Conservation (phyloP, 2,113 vertebrate species). For the Recurvirostra avosetta region DNA sequence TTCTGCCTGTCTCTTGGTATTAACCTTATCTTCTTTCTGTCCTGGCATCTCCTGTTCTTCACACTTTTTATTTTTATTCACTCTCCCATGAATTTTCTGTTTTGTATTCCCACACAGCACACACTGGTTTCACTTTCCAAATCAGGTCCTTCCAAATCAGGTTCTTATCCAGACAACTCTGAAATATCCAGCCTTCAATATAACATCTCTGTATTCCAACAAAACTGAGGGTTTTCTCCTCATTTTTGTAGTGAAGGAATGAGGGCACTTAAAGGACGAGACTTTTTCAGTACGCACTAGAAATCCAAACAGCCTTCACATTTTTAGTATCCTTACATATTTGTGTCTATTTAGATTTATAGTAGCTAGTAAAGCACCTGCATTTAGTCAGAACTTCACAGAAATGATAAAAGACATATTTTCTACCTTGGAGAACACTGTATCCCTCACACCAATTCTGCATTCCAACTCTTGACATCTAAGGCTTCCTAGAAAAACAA, state of each 20-base stretch:
- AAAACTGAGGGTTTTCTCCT: fast-evolving
- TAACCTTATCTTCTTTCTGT: background rate
- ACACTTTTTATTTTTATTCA: background rate
- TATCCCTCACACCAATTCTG: background rate
- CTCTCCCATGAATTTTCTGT: background rate
- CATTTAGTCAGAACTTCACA: background rate
- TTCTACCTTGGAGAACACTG: background rate
- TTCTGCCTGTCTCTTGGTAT: background rate
- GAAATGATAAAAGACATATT: background rate
- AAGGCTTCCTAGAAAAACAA: background rate
- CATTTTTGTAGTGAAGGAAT: background rate
- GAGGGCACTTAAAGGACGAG: fast-evolving
- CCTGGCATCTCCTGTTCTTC: background rate
- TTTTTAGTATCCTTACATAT: background rate
- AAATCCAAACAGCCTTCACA: background rate
- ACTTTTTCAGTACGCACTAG: background rate
- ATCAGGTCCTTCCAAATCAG: background rate
- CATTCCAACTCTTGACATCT: background rate
- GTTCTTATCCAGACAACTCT: fast-evolving
- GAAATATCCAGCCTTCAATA: background rate
- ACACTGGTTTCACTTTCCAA: background rate
- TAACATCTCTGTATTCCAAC: background rate
- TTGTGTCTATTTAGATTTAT: background rate
- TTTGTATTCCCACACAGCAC: background rate
- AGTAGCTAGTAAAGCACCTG: background rate